A percentile compares a stretch with the other conserved stretches of the same genome.
phyloP scores from a whole-genome alignment of 2,113 vertebrate species.

The Sciurus niger region DNA sequence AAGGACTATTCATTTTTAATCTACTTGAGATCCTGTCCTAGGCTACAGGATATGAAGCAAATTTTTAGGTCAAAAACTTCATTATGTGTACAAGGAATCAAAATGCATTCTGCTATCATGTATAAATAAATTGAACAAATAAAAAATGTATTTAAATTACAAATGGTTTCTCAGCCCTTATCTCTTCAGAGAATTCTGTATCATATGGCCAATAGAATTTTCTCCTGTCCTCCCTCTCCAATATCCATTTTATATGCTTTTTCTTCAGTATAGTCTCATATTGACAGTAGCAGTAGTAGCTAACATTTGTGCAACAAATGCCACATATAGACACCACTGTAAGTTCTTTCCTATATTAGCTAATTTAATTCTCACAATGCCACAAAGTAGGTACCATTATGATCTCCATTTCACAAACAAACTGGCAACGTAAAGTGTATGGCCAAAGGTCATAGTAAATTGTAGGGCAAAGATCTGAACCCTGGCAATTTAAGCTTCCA shows the following conservation, averaged over 20 bases:
- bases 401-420: constrained; percentile 39
- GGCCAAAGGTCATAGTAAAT: constrained; percentile 41
- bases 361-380: constrained; percentile 25
- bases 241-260: not conserved
- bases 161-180: constrained; percentile 11
- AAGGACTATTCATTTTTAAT: constrained; percentile 18
- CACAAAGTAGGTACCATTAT: not conserved
- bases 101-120: no score
- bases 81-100: not conserved
- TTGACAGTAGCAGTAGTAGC: not conserved
- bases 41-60: constrained; percentile 6
- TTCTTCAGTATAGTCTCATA: not conserved
- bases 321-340: not conserved
- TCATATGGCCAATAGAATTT: not conserved
- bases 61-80: not conserved
- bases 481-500: not conserved
- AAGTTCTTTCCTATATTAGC: not conserved
- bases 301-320: constrained; percentile 6
- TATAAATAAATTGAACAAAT: no score
- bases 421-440: not conserved
- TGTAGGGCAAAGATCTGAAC: constrained; percentile 50
- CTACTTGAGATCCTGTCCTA: not conserved
- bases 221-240: not conserved
- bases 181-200: not conserved
- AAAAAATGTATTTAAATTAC: not conserved